phyloP scores from a whole-genome alignment of 2,888 invertebrate genomes.

The Harpalus rufipes region DNA sequence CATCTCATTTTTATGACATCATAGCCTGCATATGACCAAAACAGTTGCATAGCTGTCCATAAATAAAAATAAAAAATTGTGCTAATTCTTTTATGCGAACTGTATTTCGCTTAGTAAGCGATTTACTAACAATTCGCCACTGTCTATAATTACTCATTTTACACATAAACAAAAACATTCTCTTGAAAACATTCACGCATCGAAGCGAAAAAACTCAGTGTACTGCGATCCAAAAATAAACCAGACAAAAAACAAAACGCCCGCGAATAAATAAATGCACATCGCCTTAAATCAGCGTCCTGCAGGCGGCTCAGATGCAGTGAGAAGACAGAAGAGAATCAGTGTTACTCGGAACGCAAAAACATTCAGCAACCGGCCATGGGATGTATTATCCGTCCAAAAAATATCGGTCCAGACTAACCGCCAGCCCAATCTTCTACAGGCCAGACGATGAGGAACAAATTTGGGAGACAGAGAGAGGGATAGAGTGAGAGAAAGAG shows the following conservation, averaged over 20 bases:
- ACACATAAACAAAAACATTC: not conserved
- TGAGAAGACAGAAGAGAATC: conserved; percentile 41
- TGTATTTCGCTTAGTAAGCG: no score
- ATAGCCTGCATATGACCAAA: no score
- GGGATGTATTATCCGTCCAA: conserved; percentile 50
- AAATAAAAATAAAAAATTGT: no score
- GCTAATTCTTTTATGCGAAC: no score
- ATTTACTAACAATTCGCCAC: no score
- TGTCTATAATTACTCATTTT: not conserved
- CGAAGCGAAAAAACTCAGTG: conserved; percentile 37
- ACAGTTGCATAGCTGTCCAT: no score
- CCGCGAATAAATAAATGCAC: conserved; percentile 53
- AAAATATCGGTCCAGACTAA: conserved; percentile 49
- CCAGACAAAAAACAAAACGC: conserved; percentile 52
- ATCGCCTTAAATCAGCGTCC: conserved; percentile 47
- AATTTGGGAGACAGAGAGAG: not conserved
- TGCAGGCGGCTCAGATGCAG: conserved; percentile 9
- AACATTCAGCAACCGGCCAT: conserved; percentile 48
- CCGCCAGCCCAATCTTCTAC: not conserved
- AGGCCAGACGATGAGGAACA: not conserved
- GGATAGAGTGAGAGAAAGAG: not conserved
- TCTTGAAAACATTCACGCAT: conserved; percentile 4
- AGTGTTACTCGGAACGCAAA: conserved; percentile 48
- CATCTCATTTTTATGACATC: no score
- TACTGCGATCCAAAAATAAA: conserved; percentile 48